Base-by-base conservation (phyloP, 2,888 invertebrate genomes). In the Synanthedon vespiformis region DNA sequence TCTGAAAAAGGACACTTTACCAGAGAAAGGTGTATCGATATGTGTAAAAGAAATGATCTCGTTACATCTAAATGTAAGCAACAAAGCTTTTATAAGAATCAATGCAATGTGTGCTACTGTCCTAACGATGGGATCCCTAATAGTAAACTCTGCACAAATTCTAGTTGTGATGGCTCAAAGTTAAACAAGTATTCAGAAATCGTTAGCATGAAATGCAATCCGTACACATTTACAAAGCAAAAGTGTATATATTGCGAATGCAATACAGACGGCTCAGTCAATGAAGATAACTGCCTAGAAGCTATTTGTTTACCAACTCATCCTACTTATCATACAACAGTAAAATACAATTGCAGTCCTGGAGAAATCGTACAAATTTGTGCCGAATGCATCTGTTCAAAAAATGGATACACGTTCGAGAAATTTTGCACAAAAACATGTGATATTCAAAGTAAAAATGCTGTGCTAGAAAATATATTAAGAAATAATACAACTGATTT, bases 231-330 rank as follows among this genome's bases (percentile, higher is more conserved):
- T 56, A 73, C 74, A 0, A 64, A 61, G n/a, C 70, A 76, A 0
- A 73, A 63, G 60, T 86, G 86, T 56, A 61, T 74, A 12, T 85
- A 77, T 56, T 86, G 86, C 52, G 74, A 78, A 53, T 86, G 86
- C 51, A 67, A 61, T 53, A 52, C 63, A 5, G 61, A 71, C 40
- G 79, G 77, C 1, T 63, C 59, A 2, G 56, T 80, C 1, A 73
- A 83, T 55, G 69, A 79, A 55, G 67, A 65, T 11, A 61, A 68
- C 4, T 86, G 86, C 52, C 53, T 82, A 3, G 72, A 80, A 62
- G 59, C 74, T 18, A 72, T 74, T 51, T 86, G 86, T 55, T 59
- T 75, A 2, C 71, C 70, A 54, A 59, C 60, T 4, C 54, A 60
- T 3, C 61, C 70, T 51, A 57, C 63, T 10, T 65, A 64, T 44